These are phyloP conservation scores for Bilobella aurantiaca DNA, from an alignment of 1,140 invertebrate genomes.

Conservation along the genomic window DNA sequence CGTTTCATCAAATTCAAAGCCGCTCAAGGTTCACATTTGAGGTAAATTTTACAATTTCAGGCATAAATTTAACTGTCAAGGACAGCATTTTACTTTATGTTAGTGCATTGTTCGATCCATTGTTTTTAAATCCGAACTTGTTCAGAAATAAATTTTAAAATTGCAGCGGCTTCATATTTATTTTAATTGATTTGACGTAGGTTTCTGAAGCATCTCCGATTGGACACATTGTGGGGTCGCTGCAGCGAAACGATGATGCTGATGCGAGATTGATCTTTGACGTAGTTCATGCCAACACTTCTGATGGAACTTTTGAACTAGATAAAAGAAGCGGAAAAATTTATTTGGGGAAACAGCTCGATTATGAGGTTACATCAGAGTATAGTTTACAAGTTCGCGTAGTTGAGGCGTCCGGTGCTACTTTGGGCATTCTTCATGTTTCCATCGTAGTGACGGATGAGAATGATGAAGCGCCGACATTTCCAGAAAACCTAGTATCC, in stretches of 20 bases:
- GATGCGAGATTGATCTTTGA: conserved; percentile 68
- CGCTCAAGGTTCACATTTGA: conserved; percentile 77
- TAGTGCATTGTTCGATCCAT: too few species aligned
- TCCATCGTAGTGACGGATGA: conserved; percentile 56
- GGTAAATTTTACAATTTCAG: conserved; percentile 46
- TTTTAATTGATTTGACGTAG: conserved; percentile 43
- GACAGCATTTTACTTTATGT: too few species aligned
- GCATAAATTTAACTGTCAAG: too few species aligned
- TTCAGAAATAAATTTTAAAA: too few species aligned
- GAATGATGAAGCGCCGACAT: conserved; percentile 84
- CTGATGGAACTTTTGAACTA: conserved; percentile 73
- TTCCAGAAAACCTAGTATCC: conserved; percentile 66
- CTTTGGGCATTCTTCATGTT: conserved; percentile 49
- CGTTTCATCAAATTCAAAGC: conserved; percentile 70
- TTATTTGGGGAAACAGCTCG: conserved; percentile 67
- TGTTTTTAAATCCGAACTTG: too few species aligned
- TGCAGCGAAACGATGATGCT: conserved; percentile 58
- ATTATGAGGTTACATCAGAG: conserved; percentile 69
- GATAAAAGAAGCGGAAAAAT: conserved; percentile 70
- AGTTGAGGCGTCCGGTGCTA: conserved; percentile 70
- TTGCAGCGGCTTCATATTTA: not conserved
- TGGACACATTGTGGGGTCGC: conserved; percentile 64
- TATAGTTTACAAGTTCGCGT: conserved; percentile 80
- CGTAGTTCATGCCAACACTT: conserved; percentile 51
- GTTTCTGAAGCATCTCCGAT: conserved; percentile 63